Percentiles rank a stretch among this genome's conserved stretches.
Evolutionary conservation across 2,888 invertebrate genomes (phyloP).

Genomic region (Dinocampus coccinellae): DNA sequence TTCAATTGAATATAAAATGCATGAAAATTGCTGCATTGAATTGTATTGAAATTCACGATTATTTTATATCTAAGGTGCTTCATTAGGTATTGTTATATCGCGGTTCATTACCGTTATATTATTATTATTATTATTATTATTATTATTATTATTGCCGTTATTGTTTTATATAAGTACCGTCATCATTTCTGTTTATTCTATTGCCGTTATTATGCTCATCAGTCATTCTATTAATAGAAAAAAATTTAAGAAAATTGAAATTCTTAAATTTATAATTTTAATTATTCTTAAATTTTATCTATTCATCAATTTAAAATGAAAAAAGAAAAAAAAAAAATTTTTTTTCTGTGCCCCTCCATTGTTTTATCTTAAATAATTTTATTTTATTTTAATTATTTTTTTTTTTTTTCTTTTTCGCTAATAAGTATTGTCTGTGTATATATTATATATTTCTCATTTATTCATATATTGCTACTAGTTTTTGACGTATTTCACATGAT

Average conservation of each 20-base stretch:
- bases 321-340: neutral
- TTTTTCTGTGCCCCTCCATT: neutral
- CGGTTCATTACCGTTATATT: constrained; percentile 52
- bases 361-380: neutral
- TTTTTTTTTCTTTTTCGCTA: constrained; percentile 9
- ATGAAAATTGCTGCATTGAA: constrained; percentile 22
- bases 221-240: constrained; percentile 31
- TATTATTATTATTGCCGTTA: constrained; percentile 36
- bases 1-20: constrained; percentile 3
- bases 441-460: neutral
- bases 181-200: constrained; percentile 24
- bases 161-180: constrained; percentile 29
- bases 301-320: constrained; percentile 7
- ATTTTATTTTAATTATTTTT: neutral
- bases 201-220: constrained; percentile 18
- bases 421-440: constrained; percentile 8
- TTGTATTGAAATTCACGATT: constrained; percentile 28
- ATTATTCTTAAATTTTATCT: constrained; percentile 44
- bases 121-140: constrained; percentile 54
- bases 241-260: constrained; percentile 10
- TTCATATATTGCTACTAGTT: neutral
- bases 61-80: constrained; percentile 60
- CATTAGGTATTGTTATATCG: constrained; percentile 62
- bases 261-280: constrained; percentile 6
- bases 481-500: neutral